Evolutionary conservation across 2,888 invertebrate species (phyloP), one percentile per base, ranked within the genome.

Genomic region (Phaedon cochleariae): DNA sequence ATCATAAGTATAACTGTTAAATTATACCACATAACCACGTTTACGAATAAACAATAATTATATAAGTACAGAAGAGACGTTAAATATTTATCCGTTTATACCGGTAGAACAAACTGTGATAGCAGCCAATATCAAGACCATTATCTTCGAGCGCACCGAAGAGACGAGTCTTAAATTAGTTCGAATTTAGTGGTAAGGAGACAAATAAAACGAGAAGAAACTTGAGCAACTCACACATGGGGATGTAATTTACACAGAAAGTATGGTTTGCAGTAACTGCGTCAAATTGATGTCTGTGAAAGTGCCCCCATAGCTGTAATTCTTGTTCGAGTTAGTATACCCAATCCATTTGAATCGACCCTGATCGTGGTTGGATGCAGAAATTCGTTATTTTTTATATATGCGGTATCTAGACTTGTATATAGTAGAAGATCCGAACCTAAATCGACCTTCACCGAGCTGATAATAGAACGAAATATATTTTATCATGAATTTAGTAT

Each of bases 91-190:
- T 49, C 26, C 26, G 26, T 26, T 3, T 20, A 4, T 26, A 2
- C 9, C 26, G 20, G 31, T 51, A 55, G 20, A 65, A 64, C 65
- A 61, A 61, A 65, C 59, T 29, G 12, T 52, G 60, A 69, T 67
- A 54, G 65, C 62, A 62, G 60, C 65, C 67, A 64, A 70, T 70
- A 69, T 64, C 64, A 59, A 48, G 51, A 63, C 53, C 58, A 65
- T 69, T 71, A 67, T 66, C 67, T 55, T 51, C 17, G 41, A 34
- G 15, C 29, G 46, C 41, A 64, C 53, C 62, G 60, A 59, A 59
- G 52, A 67, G 66, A 66, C 63, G 61, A 57, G 29, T 63, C 67
- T 68, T 72, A 73, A 72, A 74, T 74, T 69, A 72, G 65, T 61
- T 58, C 21, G 64, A 61, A 74, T 74, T 74, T 72, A 73, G 67